Percentiles rank a stretch among this genome's conserved stretches.
Evolutionary conservation across 2,888 invertebrate genomes (phyloP).

Genomic region (Horisme vitalbata): DNA sequence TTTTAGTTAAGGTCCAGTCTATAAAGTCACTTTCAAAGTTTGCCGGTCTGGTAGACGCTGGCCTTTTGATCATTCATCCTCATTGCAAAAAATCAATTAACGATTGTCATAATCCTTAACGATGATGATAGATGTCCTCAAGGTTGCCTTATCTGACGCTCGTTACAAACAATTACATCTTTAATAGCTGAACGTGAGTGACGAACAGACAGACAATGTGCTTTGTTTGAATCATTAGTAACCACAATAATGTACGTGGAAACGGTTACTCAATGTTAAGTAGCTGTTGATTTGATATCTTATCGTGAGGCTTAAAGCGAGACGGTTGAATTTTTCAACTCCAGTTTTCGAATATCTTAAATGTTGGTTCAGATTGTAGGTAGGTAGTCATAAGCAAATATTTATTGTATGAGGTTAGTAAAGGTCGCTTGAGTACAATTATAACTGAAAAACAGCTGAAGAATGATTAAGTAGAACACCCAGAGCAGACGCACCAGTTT

Average conservation of each 20-base stretch:
- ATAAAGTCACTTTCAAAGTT: too few species aligned
- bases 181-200: not conserved
- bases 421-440: not conserved
- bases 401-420: too few species aligned
- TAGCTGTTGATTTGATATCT: not conserved
- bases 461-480: too few species aligned
- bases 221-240: not conserved
- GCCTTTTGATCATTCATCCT: not conserved
- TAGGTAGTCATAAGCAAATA: too few species aligned
- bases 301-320: not conserved
- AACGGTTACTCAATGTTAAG: not conserved
- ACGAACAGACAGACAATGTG: not conserved
- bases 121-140: constrained; percentile 4
- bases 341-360: too few species aligned
- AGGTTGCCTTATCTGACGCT: constrained; percentile 6
- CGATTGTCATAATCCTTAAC: not conserved
- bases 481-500: too few species aligned
- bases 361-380: too few species aligned
- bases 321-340: too few species aligned
- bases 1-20: too few species aligned
- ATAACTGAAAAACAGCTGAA: too few species aligned
- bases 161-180: constrained; percentile 3
- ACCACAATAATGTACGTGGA: not conserved
- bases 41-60: not conserved
- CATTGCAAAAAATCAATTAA: constrained; percentile 3